Evolutionary conservation across 2,113 vertebrate genomes (phyloP).

Genomic region (Monopterus albus): DNA sequence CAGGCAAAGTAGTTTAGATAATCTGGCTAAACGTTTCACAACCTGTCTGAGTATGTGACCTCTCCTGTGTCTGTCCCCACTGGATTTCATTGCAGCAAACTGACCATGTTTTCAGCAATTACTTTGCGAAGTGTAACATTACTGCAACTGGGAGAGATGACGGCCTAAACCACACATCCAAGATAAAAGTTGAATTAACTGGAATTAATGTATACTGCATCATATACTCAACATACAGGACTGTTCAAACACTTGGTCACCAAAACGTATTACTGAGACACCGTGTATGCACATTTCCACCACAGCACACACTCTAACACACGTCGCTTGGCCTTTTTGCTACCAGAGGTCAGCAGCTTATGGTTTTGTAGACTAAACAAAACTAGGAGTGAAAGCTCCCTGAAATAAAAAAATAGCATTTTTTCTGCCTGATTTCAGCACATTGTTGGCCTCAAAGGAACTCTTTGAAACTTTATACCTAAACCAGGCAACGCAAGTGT

Average conservation of each 20-base stretch:
- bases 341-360: slow-evolving; percentile 26
- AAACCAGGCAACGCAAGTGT: background rate
- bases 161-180: too few relatives aligned
- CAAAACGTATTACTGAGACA: background rate
- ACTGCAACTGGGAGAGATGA: too few relatives aligned
- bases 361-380: background rate
- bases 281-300: slow-evolving; percentile 4
- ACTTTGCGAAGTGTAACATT: too few relatives aligned
- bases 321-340: background rate
- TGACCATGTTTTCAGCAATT: too few relatives aligned
- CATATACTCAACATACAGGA: background rate
- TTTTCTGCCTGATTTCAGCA: background rate
- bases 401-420: background rate
- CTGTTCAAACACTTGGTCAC: background rate
- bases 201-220: too few relatives aligned
- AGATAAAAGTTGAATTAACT: too few relatives aligned
- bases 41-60: too few relatives aligned
- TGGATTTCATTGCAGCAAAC: background rate
- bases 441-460: slow-evolving; percentile 36
- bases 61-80: background rate
- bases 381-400: background rate
- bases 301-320: slow-evolving; percentile 8
- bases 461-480: slow-evolving; percentile 16
- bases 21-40: background rate
- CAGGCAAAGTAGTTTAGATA: too few relatives aligned